These are phyloP conservation scores for Rhimphoctona megacephalus DNA, from an alignment of 2,888 invertebrate genomes.

Conservation along the genomic window DNA sequence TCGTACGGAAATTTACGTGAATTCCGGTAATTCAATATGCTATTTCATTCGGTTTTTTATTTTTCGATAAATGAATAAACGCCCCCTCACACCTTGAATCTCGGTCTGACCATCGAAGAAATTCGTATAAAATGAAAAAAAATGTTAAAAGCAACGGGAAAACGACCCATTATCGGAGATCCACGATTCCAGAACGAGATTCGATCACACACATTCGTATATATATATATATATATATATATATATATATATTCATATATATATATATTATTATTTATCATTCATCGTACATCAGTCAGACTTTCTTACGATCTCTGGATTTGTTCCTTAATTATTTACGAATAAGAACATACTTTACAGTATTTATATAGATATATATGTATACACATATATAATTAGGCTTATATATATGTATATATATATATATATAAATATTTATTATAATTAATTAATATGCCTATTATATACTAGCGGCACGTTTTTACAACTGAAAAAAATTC, in stretches of 20 bases:
- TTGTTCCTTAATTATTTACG: constrained; percentile 72
- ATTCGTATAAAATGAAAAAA: neutral
- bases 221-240: neutral
- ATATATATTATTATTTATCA: constrained; percentile 50
- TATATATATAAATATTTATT: constrained; percentile 32
- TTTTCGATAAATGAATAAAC: constrained; percentile 46
- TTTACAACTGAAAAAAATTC: constrained; percentile 41
- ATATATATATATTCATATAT: neutral
- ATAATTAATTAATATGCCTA: constrained; percentile 67
- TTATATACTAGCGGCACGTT: constrained; percentile 65
- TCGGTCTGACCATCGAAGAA: neutral
- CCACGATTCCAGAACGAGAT: constrained; percentile 19
- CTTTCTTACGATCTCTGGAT: constrained; percentile 78
- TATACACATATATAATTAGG: constrained; percentile 31
- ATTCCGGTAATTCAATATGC: constrained; percentile 3
- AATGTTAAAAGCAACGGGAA: neutral
- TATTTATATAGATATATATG: constrained; percentile 65
- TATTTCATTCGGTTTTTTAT: constrained; percentile 43
- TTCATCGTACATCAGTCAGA: constrained; percentile 77
- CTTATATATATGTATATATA: constrained; percentile 1
- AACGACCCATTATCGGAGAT: constrained; percentile 49
- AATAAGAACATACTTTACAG: constrained; percentile 81
- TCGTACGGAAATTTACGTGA: constrained; percentile 3
- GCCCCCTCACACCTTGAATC: constrained; percentile 16
- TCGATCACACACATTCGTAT: constrained; percentile 5